Percentiles rank a stretch among this genome's conserved stretches.
These are phyloP conservation scores for Rana temporaria DNA, from an alignment of 2,113 vertebrate species.

Conservation along the genomic window DNA sequence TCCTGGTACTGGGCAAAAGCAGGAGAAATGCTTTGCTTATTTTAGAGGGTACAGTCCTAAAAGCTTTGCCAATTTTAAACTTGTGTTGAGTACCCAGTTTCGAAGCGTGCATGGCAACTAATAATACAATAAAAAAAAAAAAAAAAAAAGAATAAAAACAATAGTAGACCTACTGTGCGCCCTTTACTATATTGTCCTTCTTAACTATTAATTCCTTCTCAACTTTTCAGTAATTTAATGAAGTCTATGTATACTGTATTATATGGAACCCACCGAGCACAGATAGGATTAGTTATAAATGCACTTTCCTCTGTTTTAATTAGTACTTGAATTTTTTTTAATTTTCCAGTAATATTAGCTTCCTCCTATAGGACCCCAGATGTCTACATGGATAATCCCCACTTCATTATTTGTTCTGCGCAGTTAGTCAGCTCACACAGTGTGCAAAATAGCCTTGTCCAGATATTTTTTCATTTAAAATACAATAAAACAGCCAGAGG, in stretches of 20 bases:
- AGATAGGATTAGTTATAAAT: conserved; percentile 39
- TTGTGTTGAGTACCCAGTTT: too few species aligned
- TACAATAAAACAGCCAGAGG: conserved; percentile 57
- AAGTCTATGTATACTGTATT: conserved; percentile 26
- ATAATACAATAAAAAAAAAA: too few species aligned
- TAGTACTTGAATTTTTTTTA: conserved; percentile 36
- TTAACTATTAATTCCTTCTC: background rate
- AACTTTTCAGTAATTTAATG: conserved; percentile 34
- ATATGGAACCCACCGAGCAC: background rate
- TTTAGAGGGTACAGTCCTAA: too few species aligned
- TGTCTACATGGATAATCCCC: conserved; percentile 47
- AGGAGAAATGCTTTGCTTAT: too few species aligned
- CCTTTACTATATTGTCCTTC: background rate
- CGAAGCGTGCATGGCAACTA: too few species aligned
- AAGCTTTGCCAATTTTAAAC: too few species aligned
- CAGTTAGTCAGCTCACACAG: conserved; percentile 54
- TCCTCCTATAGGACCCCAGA: conserved; percentile 47
- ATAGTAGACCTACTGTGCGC: background rate
- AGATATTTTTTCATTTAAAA: conserved; percentile 56
- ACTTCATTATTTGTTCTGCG: conserved; percentile 51
- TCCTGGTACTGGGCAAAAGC: too few species aligned
- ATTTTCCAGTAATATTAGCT: conserved; percentile 52
- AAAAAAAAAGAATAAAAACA: too few species aligned
- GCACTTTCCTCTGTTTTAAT: conserved; percentile 46
- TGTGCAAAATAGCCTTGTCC: conserved; percentile 53